These are phyloP conservation scores for Poecilia velifera DNA, from an alignment of 2,797 vertebrate genomes.

Conservation along the genomic window DNA sequence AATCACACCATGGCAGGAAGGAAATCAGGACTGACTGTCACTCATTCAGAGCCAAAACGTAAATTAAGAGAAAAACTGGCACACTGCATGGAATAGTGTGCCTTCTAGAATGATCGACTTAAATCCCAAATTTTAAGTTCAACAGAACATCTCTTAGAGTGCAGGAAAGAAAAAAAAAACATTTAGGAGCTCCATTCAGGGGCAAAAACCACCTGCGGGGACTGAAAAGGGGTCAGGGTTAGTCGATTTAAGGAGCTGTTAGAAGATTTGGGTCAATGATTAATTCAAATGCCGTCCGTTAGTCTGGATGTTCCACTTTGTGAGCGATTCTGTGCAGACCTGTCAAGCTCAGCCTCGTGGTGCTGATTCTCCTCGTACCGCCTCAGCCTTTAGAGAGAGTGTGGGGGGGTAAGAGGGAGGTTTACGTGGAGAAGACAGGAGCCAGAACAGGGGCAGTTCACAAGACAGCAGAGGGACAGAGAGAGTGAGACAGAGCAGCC, in stretches of 20 bases:
- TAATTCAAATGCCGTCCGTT: not conserved
- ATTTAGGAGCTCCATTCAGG: slow-evolving; percentile 30
- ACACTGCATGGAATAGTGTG: not conserved
- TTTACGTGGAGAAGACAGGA: slow-evolving; percentile 72
- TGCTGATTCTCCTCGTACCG: slow-evolving; percentile 88
- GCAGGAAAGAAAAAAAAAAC: slow-evolving; percentile 3
- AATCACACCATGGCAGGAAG: slow-evolving; percentile 14
- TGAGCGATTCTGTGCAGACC: slow-evolving; percentile 82
- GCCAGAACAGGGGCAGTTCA: slow-evolving; percentile 77
- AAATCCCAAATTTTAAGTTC: not conserved
- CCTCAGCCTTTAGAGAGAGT: slow-evolving; percentile 89
- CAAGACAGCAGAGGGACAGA: slow-evolving; percentile 72
- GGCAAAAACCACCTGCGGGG: slow-evolving; percentile 44
- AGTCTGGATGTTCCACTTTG: not conserved
- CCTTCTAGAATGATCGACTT: not conserved
- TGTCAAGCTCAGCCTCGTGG: slow-evolving; percentile 88
- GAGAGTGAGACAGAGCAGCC: slow-evolving; percentile 60
- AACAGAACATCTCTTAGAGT: slow-evolving; percentile 18
- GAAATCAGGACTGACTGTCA: not conserved
- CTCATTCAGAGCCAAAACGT: not conserved
- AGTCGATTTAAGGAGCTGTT: slow-evolving; percentile 16
- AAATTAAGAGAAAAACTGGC: not conserved
- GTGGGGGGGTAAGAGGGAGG: slow-evolving; percentile 62
- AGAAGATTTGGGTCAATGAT: slow-evolving; percentile 20
- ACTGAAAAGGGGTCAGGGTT: slow-evolving; percentile 47